A percentile compares a stretch with the other conserved stretches of the same genome.
These are phyloP conservation scores for Centrocercus urophasianus DNA, from an alignment of 2,113 vertebrate genomes.

Conservation along the genomic window DNA sequence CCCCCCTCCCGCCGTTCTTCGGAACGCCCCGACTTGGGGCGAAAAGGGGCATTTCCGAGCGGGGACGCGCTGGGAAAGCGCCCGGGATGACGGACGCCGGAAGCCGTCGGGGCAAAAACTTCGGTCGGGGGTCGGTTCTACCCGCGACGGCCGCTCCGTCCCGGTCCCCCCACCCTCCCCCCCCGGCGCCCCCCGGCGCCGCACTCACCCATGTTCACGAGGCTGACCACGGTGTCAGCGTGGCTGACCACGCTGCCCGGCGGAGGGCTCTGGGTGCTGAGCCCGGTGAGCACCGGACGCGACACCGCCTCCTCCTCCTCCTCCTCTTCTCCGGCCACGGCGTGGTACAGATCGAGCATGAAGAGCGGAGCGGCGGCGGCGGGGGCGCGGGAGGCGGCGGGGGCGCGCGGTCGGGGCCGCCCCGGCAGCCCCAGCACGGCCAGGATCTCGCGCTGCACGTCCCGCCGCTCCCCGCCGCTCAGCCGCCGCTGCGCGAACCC, in stretches of 20 bases:
- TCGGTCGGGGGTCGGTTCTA: too few relatives aligned
- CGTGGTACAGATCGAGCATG: constrained; percentile 95
- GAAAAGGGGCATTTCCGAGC: rapidly evolving
- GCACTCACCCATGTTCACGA: constrained; percentile 93
- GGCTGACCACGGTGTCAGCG: constrained; percentile 95
- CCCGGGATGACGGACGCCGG: not conserved
- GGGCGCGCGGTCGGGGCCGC: constrained; percentile 80
- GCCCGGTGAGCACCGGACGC: constrained; percentile 77
- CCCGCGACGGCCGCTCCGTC: too few relatives aligned
- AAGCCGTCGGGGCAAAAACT: rapidly evolving
- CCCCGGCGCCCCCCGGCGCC: not conserved
- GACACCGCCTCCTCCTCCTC: constrained; percentile 67
- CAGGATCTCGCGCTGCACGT: constrained; percentile 93
- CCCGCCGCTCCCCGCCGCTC: constrained; percentile 88
- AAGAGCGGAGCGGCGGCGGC: constrained; percentile 92
- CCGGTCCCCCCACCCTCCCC: not conserved
- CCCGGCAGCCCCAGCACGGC: constrained; percentile 88
- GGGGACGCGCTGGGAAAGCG: rapidly evolving
- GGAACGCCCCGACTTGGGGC: not conserved
- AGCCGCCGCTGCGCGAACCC: constrained; percentile 81
- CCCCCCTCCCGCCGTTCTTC: rapidly evolving
- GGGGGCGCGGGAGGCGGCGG: constrained; percentile 69
- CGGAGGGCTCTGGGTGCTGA: constrained; percentile 83
- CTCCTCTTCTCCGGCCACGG: constrained; percentile 81
- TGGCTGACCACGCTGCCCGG: constrained; percentile 85